Evolutionary conservation across 2,113 vertebrate genomes (phyloP).

Genomic region (Mustelus asterias): DNA sequence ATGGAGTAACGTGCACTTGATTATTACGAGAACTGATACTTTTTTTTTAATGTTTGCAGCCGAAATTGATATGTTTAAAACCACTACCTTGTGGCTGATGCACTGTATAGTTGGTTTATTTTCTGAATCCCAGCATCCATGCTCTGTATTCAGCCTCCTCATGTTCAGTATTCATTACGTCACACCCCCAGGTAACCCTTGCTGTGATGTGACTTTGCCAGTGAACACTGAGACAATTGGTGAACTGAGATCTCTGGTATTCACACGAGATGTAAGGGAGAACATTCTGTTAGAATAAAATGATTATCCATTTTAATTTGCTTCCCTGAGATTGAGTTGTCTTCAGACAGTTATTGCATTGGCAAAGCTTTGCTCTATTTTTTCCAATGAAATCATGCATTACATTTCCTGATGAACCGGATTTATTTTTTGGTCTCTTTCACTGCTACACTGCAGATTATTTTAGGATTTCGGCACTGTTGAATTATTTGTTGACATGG

Average conservation of each 20-base stretch:
- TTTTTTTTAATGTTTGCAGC: neutral
- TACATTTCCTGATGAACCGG: neutral
- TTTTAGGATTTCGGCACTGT: conserved; percentile 17
- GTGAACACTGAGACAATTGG: neutral
- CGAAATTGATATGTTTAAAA: neutral
- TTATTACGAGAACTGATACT: neutral
- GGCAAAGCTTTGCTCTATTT: too few species aligned
- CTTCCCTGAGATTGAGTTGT: neutral
- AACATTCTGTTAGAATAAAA: neutral
- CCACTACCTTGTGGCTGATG: neutral
- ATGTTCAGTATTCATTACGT: neutral
- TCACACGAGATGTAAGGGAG: neutral
- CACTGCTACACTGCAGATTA: neutral
- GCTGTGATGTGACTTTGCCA: neutral
- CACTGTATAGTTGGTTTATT: neutral
- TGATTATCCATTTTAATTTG: neutral
- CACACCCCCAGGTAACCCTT: neutral
- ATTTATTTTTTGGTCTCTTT: neutral
- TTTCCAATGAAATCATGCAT: neutral
- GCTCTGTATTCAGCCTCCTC: neutral
- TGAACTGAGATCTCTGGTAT: neutral
- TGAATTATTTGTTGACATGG: conserved; percentile 30
- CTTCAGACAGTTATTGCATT: neutral
- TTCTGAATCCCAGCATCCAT: too few species aligned
- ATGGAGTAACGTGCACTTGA: neutral